Base-by-base conservation (phyloP, 2,797 vertebrate genomes). In the Pterois miles region DNA sequence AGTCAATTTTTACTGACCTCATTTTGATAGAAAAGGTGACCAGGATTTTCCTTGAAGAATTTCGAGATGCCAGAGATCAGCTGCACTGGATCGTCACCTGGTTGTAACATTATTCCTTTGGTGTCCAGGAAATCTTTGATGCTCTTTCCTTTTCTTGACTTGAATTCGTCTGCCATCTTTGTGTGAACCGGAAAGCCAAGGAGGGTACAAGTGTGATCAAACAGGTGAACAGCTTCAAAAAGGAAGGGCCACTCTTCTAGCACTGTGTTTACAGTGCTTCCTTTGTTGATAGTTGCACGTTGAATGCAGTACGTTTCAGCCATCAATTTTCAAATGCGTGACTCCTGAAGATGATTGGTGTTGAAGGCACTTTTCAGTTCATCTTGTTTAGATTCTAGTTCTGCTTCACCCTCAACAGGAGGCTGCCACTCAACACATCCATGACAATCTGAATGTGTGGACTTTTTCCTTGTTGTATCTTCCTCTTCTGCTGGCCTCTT, bases 351-450 rank as follows among this genome's bases (percentile, higher is more conserved):
- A 53, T 65, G 57, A 22, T 58, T 13, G 6, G 60, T 58, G 53
- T 25, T 66, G 20, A 76, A 77, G 20, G 54, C 53, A 71, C 29
- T 62, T 46, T 76, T 64, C 6, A 79, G 57, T 27, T 77, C 60
- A 54, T 60, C 59, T 74, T 25, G 34, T 82, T 79, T 74, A 4
- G 63, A 65, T 23, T 60, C 10, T 27, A 65, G 70, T 59, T 75
- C 36, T 62, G 54, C 20, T 75, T 4, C 16, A 22, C 7, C 7
- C 46, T 71, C 70, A 64, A 74, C 8, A 71, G 63, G 53, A 62
- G 72, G 57, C 58, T 82, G 65, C 73, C 73, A 74, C 25, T 70
- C 43, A 36, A 73, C 72, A 66, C 82, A 87, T 54, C 71, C 78
- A 62, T 76, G 79, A 52, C 2, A 2, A 72, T 81, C 76, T 46